phyloP scores from a whole-genome alignment of 2,113 vertebrate genomes.

The Takifugu flavidus region DNA sequence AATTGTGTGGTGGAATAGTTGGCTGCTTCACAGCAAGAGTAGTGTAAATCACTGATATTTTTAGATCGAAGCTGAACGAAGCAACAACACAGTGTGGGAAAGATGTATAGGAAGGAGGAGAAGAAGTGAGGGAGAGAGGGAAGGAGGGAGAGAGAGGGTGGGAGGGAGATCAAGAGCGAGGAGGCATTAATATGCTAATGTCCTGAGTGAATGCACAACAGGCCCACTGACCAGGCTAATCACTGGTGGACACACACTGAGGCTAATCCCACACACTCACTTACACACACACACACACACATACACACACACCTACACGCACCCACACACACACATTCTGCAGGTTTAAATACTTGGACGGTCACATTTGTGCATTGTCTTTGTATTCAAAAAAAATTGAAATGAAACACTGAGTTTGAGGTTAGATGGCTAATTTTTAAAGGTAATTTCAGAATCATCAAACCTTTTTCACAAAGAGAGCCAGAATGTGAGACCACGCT shows the following conservation, averaged over 20 bases:
- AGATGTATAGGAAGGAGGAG: slow-evolving; percentile 55
- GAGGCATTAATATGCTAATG: slow-evolving; percentile 81
- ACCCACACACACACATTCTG: not conserved
- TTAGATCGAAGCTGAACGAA: slow-evolving; percentile 65
- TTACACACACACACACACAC: slow-evolving; percentile 62
- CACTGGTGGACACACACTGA: slow-evolving; percentile 77
- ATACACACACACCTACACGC: slow-evolving; percentile 32
- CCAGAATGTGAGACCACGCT: too few relatives aligned
- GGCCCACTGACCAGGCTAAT: slow-evolving; percentile 79
- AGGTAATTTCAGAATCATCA: not conserved
- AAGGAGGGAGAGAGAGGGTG: slow-evolving; percentile 33
- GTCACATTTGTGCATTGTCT: slow-evolving; percentile 11
- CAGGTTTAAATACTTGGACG: slow-evolving; percentile 40
- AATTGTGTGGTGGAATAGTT: slow-evolving; percentile 36
- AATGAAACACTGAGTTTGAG: not conserved
- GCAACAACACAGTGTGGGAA: slow-evolving; percentile 51
- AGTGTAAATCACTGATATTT: slow-evolving; percentile 60
- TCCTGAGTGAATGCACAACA: slow-evolving; percentile 75
- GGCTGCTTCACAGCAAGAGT: slow-evolving; percentile 42
- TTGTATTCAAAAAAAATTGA: slow-evolving; percentile 4
- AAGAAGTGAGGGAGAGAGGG: slow-evolving; percentile 35
- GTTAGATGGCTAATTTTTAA: not conserved
- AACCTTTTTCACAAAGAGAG: too few relatives aligned
- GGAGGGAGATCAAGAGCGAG: slow-evolving; percentile 69
- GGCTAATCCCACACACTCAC: slow-evolving; percentile 66